These are phyloP conservation scores for Phthorimaea operculella DNA, from an alignment of 1,140 invertebrate genomes.

Conservation along the genomic window DNA sequence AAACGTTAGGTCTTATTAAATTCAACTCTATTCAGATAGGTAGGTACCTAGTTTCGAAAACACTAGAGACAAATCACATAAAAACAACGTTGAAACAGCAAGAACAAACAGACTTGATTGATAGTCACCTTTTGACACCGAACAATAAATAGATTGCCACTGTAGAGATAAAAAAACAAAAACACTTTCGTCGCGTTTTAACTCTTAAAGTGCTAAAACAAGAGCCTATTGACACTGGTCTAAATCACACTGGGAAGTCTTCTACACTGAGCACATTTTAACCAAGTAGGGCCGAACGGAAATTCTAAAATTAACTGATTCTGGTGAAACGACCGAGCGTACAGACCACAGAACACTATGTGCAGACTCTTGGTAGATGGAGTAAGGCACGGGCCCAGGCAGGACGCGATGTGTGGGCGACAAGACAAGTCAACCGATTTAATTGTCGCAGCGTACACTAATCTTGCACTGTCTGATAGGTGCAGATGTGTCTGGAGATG, in stretches of 20 bases:
- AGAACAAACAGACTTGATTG: conserved; percentile 1
- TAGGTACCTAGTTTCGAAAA: too few species aligned
- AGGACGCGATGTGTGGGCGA: conserved; percentile 16
- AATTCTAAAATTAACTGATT: conserved; percentile 64
- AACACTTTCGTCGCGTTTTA: not conserved
- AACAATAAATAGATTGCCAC: not conserved
- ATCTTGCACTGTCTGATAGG: conserved; percentile 19
- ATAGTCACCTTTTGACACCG: conserved; percentile 3
- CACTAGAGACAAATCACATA: too few species aligned
- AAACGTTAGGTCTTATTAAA: too few species aligned
- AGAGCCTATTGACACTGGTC: not conserved
- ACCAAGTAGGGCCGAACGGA: conserved; percentile 58
- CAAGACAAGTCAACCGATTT: conserved; percentile 55
- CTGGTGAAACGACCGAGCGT: conserved; percentile 43
- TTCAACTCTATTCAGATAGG: too few species aligned
- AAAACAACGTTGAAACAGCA: not conserved
- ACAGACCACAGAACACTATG: conserved; percentile 12
- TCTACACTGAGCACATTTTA: conserved; percentile 46
- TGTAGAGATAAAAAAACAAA: not conserved
- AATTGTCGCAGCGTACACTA: conserved; percentile 44
- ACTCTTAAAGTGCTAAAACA: not conserved
- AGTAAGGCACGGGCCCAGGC: conserved; percentile 28
- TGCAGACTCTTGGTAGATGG: conserved; percentile 29
- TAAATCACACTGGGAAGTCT: not conserved
- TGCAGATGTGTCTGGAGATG: not conserved